These are phyloP conservation scores for Coptodon bakossiorum DNA, from an alignment of 2,113 vertebrate species.

Conservation along the genomic window DNA sequence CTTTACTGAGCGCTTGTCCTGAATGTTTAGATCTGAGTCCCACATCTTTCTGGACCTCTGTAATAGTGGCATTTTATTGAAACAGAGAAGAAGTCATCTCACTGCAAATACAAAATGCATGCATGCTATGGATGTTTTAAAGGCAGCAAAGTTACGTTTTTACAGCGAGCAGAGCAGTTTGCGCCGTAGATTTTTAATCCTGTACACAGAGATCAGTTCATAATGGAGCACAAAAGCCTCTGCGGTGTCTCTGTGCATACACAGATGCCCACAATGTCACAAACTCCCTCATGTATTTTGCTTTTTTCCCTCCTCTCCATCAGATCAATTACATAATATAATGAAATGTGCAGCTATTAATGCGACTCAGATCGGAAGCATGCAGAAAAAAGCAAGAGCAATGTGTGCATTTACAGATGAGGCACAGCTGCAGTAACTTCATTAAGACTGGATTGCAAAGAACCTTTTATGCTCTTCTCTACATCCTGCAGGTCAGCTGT, in stretches of 20 bases:
- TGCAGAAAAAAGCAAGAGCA: neutral
- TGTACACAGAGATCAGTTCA: neutral
- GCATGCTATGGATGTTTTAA: neutral
- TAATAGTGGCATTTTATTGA: neutral
- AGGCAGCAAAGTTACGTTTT: neutral
- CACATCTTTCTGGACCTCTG: neutral
- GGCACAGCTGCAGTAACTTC: neutral
- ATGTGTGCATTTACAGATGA: neutral
- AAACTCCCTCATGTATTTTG: neutral
- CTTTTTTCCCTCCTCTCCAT: neutral
- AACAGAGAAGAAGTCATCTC: neutral
- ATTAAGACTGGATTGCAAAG: neutral
- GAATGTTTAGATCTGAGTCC: neutral
- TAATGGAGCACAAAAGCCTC: neutral
- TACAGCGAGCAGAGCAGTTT: neutral
- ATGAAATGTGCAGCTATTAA: neutral
- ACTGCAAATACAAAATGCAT: neutral
- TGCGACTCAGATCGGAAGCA: neutral
- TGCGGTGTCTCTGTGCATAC: neutral
- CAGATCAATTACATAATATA: neutral
- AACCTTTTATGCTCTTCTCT: neutral
- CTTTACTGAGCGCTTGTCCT: neutral
- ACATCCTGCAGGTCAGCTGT: neutral
- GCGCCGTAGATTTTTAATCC: neutral
- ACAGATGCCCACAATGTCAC: neutral